phyloP scores from a whole-genome alignment of 2,113 vertebrate genomes.

The Tragulus kanchil region DNA sequence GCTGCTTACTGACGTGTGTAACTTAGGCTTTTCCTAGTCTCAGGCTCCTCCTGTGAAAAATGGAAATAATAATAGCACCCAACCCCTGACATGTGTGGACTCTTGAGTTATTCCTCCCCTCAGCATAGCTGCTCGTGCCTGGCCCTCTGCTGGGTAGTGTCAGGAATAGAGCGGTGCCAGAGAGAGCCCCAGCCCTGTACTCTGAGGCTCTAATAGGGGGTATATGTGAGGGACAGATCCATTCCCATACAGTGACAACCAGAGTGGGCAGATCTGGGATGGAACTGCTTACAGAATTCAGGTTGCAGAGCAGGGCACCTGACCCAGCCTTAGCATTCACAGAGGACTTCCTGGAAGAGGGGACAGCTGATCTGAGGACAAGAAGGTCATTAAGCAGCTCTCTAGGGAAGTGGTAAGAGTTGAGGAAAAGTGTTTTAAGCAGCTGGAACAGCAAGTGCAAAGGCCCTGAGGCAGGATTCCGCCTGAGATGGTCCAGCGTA shows the following conservation, averaged over 20 bases:
- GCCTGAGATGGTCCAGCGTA: not conserved
- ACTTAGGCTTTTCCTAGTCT: not conserved
- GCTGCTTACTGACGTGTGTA: not conserved
- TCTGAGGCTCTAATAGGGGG: not conserved
- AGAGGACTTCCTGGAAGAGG: not conserved
- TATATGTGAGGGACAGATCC: not conserved
- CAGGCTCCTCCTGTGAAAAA: not conserved
- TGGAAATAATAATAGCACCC: not conserved
- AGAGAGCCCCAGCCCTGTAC: not conserved
- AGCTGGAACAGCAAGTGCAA: not conserved
- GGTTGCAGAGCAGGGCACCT: not conserved
- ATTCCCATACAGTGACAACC: not conserved
- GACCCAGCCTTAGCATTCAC: not conserved
- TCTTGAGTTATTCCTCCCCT: not conserved
- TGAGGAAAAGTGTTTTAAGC: constrained; percentile 27
- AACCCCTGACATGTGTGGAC: not conserved
- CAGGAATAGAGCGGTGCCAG: not conserved
- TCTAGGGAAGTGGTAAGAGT: not conserved
- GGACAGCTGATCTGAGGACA: not conserved
- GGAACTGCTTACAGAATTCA: not conserved
- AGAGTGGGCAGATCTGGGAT: not conserved
- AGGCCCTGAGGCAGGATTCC: not conserved
- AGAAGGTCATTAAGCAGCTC: not conserved
- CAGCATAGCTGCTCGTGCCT: not conserved
- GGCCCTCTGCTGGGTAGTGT: not conserved